Conservation (phyloP, 2,888 invertebrate species). For the Dione juno region DNA sequence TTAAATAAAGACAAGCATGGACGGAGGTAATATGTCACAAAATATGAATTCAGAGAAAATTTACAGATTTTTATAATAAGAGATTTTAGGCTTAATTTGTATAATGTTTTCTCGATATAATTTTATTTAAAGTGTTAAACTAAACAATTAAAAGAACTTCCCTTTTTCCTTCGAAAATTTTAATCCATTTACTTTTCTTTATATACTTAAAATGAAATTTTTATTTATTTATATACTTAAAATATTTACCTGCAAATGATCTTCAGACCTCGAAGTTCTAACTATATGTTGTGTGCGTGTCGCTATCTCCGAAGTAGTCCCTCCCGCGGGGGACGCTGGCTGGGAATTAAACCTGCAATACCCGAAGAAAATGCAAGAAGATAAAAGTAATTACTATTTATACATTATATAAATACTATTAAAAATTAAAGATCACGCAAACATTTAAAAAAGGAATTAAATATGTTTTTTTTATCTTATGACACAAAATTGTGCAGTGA, state of each 20-base stretch:
- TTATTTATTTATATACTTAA: no score
- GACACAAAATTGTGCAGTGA: no score
- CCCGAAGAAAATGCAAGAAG: neutral
- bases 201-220: no score
- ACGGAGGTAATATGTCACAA: neutral
- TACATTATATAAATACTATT: neutral
- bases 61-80: no score
- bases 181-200: no score
- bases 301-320: constrained; percentile 56
- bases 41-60: neutral
- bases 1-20: neutral
- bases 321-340: constrained; percentile 76
- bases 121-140: no score
- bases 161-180: neutral
- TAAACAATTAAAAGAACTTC: no score
- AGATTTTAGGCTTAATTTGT: no score
- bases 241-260: constrained; percentile 90
- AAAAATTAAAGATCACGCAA: neutral
- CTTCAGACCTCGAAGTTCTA: constrained; percentile 95
- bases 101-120: no score
- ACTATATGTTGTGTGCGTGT: constrained; percentile 87
- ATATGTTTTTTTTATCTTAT: no score
- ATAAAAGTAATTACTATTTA: no score
- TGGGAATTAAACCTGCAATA: constrained; percentile 74
- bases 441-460: no score